Conservation (phyloP, 2,113 vertebrate genomes). For the Aldabrachelys gigantea region DNA sequence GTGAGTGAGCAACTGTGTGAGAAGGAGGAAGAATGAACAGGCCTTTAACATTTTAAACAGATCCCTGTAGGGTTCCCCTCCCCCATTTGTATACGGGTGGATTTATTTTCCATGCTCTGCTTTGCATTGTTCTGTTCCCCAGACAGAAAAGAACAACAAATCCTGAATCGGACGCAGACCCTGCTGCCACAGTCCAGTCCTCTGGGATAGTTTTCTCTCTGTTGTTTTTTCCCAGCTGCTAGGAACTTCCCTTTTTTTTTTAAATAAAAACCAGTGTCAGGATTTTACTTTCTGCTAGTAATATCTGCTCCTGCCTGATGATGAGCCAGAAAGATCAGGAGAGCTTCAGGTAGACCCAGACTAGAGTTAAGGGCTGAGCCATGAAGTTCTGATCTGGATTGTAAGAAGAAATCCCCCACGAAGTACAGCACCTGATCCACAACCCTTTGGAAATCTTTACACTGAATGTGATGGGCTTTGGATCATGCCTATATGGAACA, state of each 20-base stretch:
- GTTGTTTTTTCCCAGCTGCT: not conserved
- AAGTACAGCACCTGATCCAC: not conserved
- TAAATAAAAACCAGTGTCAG: not conserved
- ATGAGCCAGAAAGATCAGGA: not conserved
- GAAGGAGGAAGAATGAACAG: not conserved
- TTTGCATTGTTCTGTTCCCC: not conserved
- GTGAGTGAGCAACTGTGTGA: not conserved
- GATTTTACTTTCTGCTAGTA: not conserved
- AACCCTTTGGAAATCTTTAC: not conserved
- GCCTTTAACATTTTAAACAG: not conserved
- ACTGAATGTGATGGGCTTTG: not conserved
- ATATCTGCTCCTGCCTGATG: not conserved
- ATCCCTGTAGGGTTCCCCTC: not conserved
- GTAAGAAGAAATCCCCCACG: not conserved
- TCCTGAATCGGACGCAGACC: not conserved
- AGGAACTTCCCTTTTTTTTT: not conserved
- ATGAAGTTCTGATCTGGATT: not conserved
- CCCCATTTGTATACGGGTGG: not conserved
- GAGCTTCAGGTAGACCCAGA: not conserved
- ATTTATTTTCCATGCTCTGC: not conserved
- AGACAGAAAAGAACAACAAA: not conserved
- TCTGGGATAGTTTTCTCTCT: not conserved
- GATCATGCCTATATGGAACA: not conserved
- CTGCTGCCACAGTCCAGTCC: not conserved
- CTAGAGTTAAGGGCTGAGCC: not conserved